A percentile compares a stretch with the other conserved stretches of the same genome.
These are phyloP conservation scores for Amphiduros pacificus DNA, from an alignment of 2,888 invertebrate genomes.

Conservation along the genomic window DNA sequence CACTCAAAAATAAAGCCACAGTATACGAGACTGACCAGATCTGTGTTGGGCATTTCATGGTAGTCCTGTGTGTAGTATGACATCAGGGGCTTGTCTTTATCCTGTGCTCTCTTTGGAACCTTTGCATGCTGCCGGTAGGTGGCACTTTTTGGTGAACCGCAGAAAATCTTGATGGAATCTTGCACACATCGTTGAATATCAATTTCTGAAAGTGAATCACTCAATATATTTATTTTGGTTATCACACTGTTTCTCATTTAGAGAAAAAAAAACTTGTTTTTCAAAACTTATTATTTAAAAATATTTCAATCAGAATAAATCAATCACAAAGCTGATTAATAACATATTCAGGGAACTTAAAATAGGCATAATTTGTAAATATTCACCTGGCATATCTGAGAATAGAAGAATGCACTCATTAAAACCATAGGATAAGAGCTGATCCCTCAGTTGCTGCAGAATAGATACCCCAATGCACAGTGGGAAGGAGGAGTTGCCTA, in stretches of 20 bases:
- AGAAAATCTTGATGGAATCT: conserved; percentile 83
- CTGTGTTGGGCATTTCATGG: conserved; percentile 44
- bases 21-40: conserved; percentile 45
- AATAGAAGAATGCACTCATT: conserved; percentile 98
- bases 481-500: conserved; percentile 91
- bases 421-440: conserved; percentile 80
- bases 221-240: background rate
- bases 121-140: conserved; percentile 77
- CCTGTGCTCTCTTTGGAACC: background rate
- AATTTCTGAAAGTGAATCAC: conserved; percentile 67
- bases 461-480: conserved; percentile 93
- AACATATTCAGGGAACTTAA: background rate
- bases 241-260: background rate
- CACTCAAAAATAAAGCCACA: too few relatives aligned
- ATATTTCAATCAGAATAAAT: background rate
- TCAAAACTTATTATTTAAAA: background rate
- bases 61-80: conserved; percentile 53
- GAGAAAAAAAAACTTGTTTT: background rate
- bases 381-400: conserved; percentile 85
- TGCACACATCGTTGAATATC: conserved; percentile 91
- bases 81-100: conserved; percentile 36
- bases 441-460: conserved; percentile 74
- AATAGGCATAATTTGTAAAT: background rate
- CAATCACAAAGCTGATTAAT: background rate
- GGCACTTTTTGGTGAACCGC: conserved; percentile 84